Evolutionary conservation across 2,113 vertebrate species (phyloP), one percentile per base, ranked within the genome.

Genomic region (Perca fluviatilis): DNA sequence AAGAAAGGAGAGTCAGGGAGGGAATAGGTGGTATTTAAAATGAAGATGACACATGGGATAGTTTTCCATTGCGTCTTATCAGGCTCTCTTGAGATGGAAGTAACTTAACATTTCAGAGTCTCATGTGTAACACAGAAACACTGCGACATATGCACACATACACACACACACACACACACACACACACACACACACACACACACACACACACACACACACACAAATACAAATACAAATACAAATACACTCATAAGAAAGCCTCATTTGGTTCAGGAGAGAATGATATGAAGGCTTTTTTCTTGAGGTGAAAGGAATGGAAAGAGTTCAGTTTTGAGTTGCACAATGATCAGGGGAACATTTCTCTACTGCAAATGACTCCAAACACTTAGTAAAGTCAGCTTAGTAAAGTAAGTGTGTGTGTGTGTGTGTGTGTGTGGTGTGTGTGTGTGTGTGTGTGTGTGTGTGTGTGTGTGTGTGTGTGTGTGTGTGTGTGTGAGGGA

Each of bases 1-100:
- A 86, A 85, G 72, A 86, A 19, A 71, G 72, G 50, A 60, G 61
- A 83, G 75, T n/a, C 65, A 16, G 51, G 56, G 79, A 86, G 87
- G 87, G 82, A 86, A 90, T 60, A 73, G 65, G 46, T 90, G 80
- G 83, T 88, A 82, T 88, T 93, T 90, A 90, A 90, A 88, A 83
- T 82, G 74, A 91, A 85, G 87, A 89, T 63, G 85, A 85, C 88
- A 92, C 83, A n/a, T 68, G 88, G 88, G 90, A 89, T 47, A 58
- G 77, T 79, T 87, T 68, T 86, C 88, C 84, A 84, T 40, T 76
- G 84, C 30, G 63, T 57, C 80, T 85, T 67, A 71, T 82, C 43
- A 30, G 65, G 25, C 56, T 89, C 89, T 90, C 85, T 51, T 51
- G 86, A 89, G 86, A 90, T 79, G 74, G 67, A 77, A 69, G 77